Evolutionary conservation across 2,113 vertebrate genomes (phyloP).

Genomic region (Spilogale gracilis): DNA sequence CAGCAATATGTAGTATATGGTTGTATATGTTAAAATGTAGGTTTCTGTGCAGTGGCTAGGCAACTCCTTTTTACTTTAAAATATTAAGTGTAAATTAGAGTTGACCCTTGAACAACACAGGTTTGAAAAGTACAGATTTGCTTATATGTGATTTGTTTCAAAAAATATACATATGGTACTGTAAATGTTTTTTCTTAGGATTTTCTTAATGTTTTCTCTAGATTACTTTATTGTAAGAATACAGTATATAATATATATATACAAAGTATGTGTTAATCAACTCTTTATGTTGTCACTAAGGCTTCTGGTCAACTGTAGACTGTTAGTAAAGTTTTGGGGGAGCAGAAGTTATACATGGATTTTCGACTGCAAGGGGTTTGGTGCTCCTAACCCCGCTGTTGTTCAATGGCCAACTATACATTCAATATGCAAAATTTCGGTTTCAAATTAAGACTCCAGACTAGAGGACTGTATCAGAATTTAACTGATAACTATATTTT

Average conservation of each 20-base stretch:
- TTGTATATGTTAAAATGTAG: constrained; percentile 55
- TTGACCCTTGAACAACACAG: not conserved
- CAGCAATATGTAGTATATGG: constrained; percentile 20
- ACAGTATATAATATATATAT: not conserved
- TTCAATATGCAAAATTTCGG: constrained; percentile 29
- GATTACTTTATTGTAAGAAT: not conserved
- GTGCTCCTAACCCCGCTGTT: not conserved
- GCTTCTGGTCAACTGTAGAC: not conserved
- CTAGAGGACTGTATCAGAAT: constrained; percentile 32
- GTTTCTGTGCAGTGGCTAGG: not conserved
- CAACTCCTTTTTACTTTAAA: constrained; percentile 37
- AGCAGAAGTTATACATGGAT: not conserved
- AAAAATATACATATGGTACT: not conserved
- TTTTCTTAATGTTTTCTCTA: not conserved
- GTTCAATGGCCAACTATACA: not conserved
- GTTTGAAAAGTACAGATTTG: not conserved
- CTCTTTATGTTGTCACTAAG: not conserved
- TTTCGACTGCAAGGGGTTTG: not conserved
- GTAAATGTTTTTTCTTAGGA: not conserved
- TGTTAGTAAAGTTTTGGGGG: not conserved
- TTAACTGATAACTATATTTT: constrained; percentile 55
- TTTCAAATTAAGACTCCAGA: constrained; percentile 52
- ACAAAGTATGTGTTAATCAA: not conserved
- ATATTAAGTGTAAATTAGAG: constrained; percentile 64
- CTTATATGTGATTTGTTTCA: not conserved